Base-by-base conservation (phyloP, 2,113 vertebrate genomes). In the Misgurnus mizolepis region DNA sequence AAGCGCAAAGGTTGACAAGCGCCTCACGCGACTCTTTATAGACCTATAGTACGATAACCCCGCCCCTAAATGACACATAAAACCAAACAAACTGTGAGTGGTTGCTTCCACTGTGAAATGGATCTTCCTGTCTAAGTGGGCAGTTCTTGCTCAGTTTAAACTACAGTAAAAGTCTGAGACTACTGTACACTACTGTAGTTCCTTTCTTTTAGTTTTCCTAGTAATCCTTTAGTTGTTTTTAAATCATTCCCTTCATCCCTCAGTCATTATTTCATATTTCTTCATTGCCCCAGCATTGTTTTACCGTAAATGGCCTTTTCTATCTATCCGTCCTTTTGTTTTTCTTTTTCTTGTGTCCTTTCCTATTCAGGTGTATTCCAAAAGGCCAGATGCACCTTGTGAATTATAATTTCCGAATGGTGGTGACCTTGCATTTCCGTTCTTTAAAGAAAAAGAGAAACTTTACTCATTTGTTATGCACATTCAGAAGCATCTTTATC, bases 381-480 rank as follows among this genome's bases (percentile, higher is more conserved):
- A 11, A 53, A 53, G 11, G 1, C 12, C 17, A 18, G 67, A 49
- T 43, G 22, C 7, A 18, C 15, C 22, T 39, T 80, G 15, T 27
- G 67, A 64, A 70, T 61, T 62, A 43, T 79, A 53, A 45, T 49
- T 62, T 60, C 22, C 18, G 49, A 34, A 64, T n/a, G 9, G 22
- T 71, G 17, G 4, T 55, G 5, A 47, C 14, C 47, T 72, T 14
- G 34, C 22, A 41, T 55, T 67, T n/a, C 55, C 49, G 53, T 60
- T 43, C n/a, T 73, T 10, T 34, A 55, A 72, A 53, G 45, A 15
- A 74, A 66, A 47, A n/a, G 45, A 39, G 56, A 68, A 70, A 79
- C 62, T 67, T 75, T 27, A 79, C 62, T 74, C 15, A 17, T 27
- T 39, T 17, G 3, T n/a, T 12, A 22, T 58, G 49, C 47, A 34